A percentile compares a stretch with the other conserved stretches of the same genome.
These are phyloP conservation scores for Drosophila picticornis DNA, from an alignment of 2,888 invertebrate species.

Conservation along the genomic window DNA sequence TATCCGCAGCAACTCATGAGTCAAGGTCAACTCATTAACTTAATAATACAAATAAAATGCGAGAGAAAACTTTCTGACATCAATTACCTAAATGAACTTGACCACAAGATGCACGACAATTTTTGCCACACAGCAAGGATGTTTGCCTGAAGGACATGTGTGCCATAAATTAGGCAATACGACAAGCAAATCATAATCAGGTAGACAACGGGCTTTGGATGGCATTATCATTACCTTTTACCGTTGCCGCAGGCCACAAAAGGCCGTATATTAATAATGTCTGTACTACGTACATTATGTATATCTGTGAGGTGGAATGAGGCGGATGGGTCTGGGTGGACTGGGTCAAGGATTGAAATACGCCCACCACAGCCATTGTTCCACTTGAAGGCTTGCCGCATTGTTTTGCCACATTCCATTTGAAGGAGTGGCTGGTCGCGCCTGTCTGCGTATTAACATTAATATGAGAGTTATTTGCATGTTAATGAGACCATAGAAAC, in stretches of 20 bases:
- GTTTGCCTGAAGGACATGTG: constrained; percentile 41
- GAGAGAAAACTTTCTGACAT: constrained; percentile 12
- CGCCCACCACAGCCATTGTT: constrained; percentile 19
- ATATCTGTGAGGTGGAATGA: neutral
- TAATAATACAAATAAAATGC: constrained; percentile 1
- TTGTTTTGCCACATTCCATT: constrained; percentile 35
- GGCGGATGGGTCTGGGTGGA: neutral
- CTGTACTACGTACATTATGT: constrained; percentile 7
- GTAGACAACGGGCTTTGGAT: constrained; percentile 14
- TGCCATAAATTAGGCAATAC: constrained; percentile 50
- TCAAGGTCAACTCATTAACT: constrained; percentile 15
- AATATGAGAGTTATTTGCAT: constrained; percentile 65
- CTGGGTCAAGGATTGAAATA: constrained; percentile 9
- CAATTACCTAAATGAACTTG: constrained; percentile 32
- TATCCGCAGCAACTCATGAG: neutral
- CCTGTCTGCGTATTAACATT: constrained; percentile 57
- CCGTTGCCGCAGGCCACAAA: constrained; percentile 6
- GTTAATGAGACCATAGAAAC: constrained; percentile 66
- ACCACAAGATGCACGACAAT: constrained; percentile 8
- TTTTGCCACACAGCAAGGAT: constrained; percentile 10
- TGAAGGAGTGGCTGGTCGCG: constrained; percentile 32
- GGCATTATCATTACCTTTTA: constrained; percentile 18
- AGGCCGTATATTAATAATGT: constrained; percentile 47
- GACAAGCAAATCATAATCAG: constrained; percentile 53
- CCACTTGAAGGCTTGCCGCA: constrained; percentile 53